Conservation (phyloP, 2,113 vertebrate genomes). For the Halichoerus grypus region DNA sequence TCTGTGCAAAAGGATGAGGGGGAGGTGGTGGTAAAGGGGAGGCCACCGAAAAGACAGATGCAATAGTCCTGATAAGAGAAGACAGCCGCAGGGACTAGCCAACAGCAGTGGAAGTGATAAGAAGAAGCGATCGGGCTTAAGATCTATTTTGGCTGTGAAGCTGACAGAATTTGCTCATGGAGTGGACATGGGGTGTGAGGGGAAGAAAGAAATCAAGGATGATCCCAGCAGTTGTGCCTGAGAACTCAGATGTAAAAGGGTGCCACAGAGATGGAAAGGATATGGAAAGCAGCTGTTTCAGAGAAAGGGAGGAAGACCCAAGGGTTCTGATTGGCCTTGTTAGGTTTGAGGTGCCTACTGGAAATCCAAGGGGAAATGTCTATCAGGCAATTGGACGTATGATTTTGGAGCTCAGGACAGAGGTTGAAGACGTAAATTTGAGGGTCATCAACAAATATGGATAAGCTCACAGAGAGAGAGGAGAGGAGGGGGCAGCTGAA, state of each 20-base stretch:
- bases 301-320: background rate
- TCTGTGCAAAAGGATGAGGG: background rate
- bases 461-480: background rate
- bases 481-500: background rate
- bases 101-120: background rate
- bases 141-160: background rate
- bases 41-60: background rate
- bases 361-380: background rate
- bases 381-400: background rate
- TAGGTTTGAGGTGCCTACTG: background rate
- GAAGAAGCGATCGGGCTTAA: background rate
- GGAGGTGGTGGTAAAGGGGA: background rate
- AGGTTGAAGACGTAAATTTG: background rate
- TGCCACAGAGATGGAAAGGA: background rate
- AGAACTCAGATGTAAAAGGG: background rate
- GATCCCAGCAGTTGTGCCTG: background rate
- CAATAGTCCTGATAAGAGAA: background rate
- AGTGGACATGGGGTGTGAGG: background rate
- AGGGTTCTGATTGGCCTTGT: background rate
- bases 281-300: background rate
- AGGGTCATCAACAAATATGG: background rate
- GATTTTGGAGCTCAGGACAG: background rate
- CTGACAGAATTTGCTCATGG: background rate
- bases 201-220: background rate
- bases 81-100: background rate